Base-by-base conservation (phyloP, 2,113 vertebrate species). In the Coptodon bakossiorum region DNA sequence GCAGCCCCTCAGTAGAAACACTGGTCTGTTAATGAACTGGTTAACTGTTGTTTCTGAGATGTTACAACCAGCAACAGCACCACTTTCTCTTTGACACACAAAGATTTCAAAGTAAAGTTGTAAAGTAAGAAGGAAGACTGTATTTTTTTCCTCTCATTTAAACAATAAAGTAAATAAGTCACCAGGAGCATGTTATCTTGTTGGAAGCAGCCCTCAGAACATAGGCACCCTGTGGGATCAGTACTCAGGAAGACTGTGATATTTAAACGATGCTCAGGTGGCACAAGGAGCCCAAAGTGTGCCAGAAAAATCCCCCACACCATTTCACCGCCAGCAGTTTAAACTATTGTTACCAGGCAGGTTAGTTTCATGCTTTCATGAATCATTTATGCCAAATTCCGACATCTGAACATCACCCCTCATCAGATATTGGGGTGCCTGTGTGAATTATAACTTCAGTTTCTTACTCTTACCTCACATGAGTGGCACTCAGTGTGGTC, bases 371-470 rank as follows among this genome's bases (percentile, higher is more conserved):
- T 68, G 3, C 6, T 38, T 68, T 68, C 34, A 68, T 66, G 61
- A 66, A 0, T 66, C 3, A 36, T 13, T 38, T 0, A 66, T 0
- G 6, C 61, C 61, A 22, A 68, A 68, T 68, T 38, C 11, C 38
- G 6, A 68, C 34, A 13, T 68, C 34, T 68, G 4, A 38, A 22
- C 1, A 3, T 38, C 34, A 68, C 34, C 19, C 4, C 0, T 68
- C 61, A 22, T 38, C 34, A 38, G 19, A 13, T 66, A 12, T 38
- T 68, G 61, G 1, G 9, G 36, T 45, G 38, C 68, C 0, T 0
- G 68, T 29, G 68, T 10, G 14, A 48, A 29, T 7, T 48, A 45
- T 17, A 29, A 27, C 68, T 24, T 48, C 40, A 48, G 3, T 5
- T 29, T 48, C 9, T 45, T 0, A 4, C 16, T 73, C 14, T 17